Base-by-base conservation (phyloP, 2,797 vertebrate species). In the Thunnus albacares region DNA sequence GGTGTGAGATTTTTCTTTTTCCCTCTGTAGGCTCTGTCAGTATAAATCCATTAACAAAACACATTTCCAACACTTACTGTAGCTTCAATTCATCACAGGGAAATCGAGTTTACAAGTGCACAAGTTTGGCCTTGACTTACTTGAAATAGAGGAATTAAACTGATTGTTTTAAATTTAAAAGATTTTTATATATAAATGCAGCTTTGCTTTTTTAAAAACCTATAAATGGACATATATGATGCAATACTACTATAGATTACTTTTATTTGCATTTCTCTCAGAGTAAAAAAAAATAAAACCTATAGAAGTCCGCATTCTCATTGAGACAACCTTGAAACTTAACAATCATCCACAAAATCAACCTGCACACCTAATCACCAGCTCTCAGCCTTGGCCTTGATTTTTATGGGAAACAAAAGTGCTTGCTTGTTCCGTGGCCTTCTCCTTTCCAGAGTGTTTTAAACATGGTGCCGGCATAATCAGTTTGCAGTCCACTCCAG, bases 401-500 rank as follows among this genome's bases (percentile, higher is more conserved):
- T 24, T 82, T 78, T 64, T 12, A 66, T 70, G 45, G 9, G 65
- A 69, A 60, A 71, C 41, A 51, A 69, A 80, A 75, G 65, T 56
- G 17, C 51, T 51, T 26, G 55, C 20, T 51, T 11, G 6, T 63
- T 74, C 47, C 17, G 22, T 45, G 53, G 78, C 77, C 72, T 67
- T 72, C 69, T 81, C 69, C 28, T 75, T 83, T 47, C 38, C 65
- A 51, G 41, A 70, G 15, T 74, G 57, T 83, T 81, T 79, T 63
- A 74, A 79, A 67, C 17, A 13, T 2, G 43, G 52, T 56, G 63
- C 38, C 5, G 22, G 72, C 38, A 14, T 77, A 52, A 80, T 80
- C 68, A 87, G 60, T 75, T 71, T 86, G 71, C 52, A 41, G 78
- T 83, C 85, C 72, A 69, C 77, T 83, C 53, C 20, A 77, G 73